Percentiles rank a stretch among this genome's conserved stretches.
Evolutionary conservation across 2,113 vertebrate genomes (phyloP).

Genomic region (Caranx melampygus): DNA sequence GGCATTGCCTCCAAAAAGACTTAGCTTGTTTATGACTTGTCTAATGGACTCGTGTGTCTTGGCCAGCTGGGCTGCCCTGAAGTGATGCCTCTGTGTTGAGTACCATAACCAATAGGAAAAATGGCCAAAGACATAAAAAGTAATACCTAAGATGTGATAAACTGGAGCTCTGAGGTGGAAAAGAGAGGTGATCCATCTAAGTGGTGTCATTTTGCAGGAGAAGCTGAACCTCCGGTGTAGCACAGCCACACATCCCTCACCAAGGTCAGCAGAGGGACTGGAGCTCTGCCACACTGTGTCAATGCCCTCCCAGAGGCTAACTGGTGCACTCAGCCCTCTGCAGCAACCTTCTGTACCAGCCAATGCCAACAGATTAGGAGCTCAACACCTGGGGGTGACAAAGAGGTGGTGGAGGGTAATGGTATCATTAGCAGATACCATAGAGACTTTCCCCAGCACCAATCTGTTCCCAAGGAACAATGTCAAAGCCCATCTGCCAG

Average conservation of each 20-base stretch:
- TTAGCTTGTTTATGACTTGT: neutral
- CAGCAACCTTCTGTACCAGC: slow-evolving; percentile 32
- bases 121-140: neutral
- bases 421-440: slow-evolving; percentile 65
- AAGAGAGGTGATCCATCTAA: slow-evolving; percentile 3
- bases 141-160: neutral
- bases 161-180: neutral
- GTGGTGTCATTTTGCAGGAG: slow-evolving; percentile 33
- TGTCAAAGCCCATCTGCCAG: slow-evolving; percentile 63
- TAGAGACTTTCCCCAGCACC: slow-evolving; percentile 34
- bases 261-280: slow-evolving; percentile 66
- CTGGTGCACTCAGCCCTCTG: slow-evolving; percentile 35
- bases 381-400: slow-evolving; percentile 62
- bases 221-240: slow-evolving; percentile 32
- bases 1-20: neutral
- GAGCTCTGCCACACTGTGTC: slow-evolving; percentile 46
- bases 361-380: slow-evolving; percentile 62
- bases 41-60: slow-evolving; percentile 2
- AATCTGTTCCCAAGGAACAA: slow-evolving; percentile 50
- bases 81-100: neutral
- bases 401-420: slow-evolving; percentile 58
- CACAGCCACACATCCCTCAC: slow-evolving; percentile 33
- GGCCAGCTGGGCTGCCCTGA: neutral
- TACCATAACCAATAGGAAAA: neutral
- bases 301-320: slow-evolving; percentile 52